Percentiles rank a stretch among this genome's conserved stretches.
These are phyloP conservation scores for Matsumurasca onukii DNA, from an alignment of 1,140 invertebrate genomes.

Conservation along the genomic window DNA sequence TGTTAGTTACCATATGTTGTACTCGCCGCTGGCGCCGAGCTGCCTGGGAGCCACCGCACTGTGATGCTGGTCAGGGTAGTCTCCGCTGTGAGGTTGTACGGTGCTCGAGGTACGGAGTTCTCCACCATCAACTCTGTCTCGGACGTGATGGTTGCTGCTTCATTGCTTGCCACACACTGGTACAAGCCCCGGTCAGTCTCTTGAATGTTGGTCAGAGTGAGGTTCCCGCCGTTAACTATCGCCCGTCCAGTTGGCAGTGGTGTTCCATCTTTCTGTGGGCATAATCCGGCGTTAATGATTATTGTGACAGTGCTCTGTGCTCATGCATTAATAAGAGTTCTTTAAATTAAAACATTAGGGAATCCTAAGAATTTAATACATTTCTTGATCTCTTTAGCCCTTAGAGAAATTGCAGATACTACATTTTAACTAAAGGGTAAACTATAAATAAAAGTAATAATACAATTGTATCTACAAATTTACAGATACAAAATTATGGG, in stretches of 20 bases:
- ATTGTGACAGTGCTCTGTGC: no score
- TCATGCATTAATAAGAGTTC: no score
- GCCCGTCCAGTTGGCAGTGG: slow-evolving; percentile 68
- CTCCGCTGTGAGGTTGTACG: slow-evolving; percentile 83
- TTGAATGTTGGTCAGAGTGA: slow-evolving; percentile 78
- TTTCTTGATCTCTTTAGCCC: no score
- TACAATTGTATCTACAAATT: no score
- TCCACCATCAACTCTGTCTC: slow-evolving; percentile 85
- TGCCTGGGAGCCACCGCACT: slow-evolving; percentile 84
- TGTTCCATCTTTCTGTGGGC: slow-evolving; percentile 69
- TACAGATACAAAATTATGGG: no score
- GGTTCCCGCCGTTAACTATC: slow-evolving; percentile 74
- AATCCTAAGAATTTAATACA: no score
- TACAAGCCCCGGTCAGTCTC: slow-evolving; percentile 89
- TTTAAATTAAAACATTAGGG: no score
- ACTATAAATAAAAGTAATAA: no score
- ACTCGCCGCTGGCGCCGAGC: slow-evolving; percentile 80
- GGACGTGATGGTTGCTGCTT: slow-evolving; percentile 84
- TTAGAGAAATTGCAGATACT: no score
- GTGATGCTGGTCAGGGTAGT: slow-evolving; percentile 75
- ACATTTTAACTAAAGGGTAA: no score
- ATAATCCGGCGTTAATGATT: no score
- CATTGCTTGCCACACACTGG: slow-evolving; percentile 89
- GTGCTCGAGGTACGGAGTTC: slow-evolving; percentile 84
- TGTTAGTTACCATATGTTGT: slow-evolving; percentile 88